These are phyloP conservation scores for Avahi laniger DNA, from an alignment of 2,797 vertebrate species.

Conservation along the genomic window DNA sequence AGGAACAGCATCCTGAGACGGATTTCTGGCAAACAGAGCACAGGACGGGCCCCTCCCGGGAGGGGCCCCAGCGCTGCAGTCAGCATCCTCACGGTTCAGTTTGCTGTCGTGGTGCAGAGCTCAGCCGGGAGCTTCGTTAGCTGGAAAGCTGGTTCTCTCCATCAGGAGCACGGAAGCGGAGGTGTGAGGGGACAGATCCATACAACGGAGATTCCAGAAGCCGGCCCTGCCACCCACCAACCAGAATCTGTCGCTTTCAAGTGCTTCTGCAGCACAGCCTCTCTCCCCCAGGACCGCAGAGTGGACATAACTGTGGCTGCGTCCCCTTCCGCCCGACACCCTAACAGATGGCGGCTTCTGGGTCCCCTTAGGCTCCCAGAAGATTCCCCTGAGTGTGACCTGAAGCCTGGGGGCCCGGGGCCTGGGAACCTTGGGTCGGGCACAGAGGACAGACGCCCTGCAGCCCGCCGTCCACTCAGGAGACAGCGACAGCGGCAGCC, in stretches of 20 bases:
- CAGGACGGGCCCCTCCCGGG: accelerated
- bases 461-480: background rate
- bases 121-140: accelerated
- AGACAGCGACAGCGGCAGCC: accelerated
- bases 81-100: accelerated
- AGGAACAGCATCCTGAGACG: background rate
- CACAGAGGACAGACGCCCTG: background rate
- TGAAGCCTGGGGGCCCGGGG: background rate
- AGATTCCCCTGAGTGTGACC: background rate
- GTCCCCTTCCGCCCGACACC: background rate
- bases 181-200: accelerated
- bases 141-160: background rate
- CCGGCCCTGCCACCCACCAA: accelerated
- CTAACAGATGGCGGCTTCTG: background rate
- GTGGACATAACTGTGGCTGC: accelerated
- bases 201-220: accelerated
- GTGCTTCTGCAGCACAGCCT: background rate
- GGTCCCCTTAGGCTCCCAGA: background rate
- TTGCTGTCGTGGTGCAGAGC: background rate
- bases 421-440: background rate
- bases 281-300: background rate
- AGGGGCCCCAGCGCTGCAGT: accelerated
- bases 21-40: background rate
- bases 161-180: background rate
- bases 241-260: background rate